These are phyloP conservation scores for Drosophila subquinaria DNA, from an alignment of 2,888 invertebrate species.

Conservation along the genomic window DNA sequence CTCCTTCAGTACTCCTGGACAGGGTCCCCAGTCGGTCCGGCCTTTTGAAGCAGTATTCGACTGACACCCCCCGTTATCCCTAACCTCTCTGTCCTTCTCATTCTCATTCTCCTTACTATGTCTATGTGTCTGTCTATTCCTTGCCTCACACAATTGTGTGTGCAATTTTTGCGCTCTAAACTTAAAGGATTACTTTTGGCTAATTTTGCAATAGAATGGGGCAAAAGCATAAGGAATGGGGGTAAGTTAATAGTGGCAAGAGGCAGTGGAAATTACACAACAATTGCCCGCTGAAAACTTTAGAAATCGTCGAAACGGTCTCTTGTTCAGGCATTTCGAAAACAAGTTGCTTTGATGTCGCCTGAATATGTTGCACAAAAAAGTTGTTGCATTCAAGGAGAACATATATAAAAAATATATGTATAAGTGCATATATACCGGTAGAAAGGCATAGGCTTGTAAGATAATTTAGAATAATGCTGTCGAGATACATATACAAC, in stretches of 20 bases:
- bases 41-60: conserved; percentile 29
- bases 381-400: background rate
- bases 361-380: conserved; percentile 20
- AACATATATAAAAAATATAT: background rate
- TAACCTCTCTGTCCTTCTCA: background rate
- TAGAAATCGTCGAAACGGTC: conserved; percentile 33
- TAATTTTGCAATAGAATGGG: conserved; percentile 64
- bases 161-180: conserved; percentile 70
- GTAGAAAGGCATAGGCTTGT: background rate
- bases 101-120: background rate
- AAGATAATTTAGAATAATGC: background rate
- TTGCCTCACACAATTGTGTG: conserved; percentile 65
- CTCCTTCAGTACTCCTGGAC: conserved; percentile 14
- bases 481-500: background rate
- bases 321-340: conserved; percentile 38
- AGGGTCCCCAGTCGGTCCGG: conserved; percentile 23
- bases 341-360: conserved; percentile 29
- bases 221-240: conserved; percentile 4
- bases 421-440: background rate
- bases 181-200: conserved; percentile 80
- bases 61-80: background rate
- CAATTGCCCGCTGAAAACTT: conserved; percentile 45
- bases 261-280: conserved; percentile 25
- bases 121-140: conserved; percentile 22
- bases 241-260: background rate